Percentiles rank a stretch among this genome's conserved stretches.
These are phyloP conservation scores for Drosophila mauritiana DNA, from an alignment of 1,140 invertebrate genomes.

Conservation along the genomic window DNA sequence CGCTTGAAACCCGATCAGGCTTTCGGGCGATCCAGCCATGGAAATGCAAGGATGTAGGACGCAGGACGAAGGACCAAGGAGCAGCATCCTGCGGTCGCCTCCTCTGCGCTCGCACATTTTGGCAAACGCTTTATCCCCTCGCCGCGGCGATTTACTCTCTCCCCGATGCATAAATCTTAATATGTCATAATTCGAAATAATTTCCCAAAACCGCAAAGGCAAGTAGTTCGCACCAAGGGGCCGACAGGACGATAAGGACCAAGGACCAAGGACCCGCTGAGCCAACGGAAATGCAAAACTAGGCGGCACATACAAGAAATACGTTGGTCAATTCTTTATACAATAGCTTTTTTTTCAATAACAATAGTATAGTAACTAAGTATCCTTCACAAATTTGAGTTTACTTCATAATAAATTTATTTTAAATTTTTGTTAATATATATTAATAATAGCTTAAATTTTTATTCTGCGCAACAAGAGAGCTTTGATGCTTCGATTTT, in stretches of 20 bases:
- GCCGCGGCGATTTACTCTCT: constrained; percentile 1
- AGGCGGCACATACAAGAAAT: not conserved
- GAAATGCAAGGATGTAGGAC: too few species aligned
- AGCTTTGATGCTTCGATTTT: too few species aligned
- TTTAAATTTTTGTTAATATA: too few species aligned
- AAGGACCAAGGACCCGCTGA: constrained; percentile 49
- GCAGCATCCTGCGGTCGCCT: constrained; percentile 63
- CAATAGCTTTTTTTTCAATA: too few species aligned
- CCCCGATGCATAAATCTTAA: constrained; percentile 70
- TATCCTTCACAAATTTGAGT: not conserved
- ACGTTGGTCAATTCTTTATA: not conserved
- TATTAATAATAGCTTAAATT: too few species aligned
- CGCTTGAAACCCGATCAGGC: constrained; percentile 62
- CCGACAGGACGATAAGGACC: constrained; percentile 5
- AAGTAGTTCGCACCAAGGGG: constrained; percentile 61
- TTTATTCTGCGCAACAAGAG: too few species aligned
- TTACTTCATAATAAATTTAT: not conserved
- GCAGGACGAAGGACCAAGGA: constrained; percentile 6
- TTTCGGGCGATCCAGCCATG: not conserved
- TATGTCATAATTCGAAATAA: constrained; percentile 82
- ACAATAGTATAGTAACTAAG: too few species aligned
- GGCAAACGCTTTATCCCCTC: constrained; percentile 42
- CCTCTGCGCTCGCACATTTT: constrained; percentile 37
- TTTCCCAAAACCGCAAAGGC: constrained; percentile 53
- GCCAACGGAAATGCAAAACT: constrained; percentile 25